Base-by-base conservation (phyloP, 2,888 invertebrate species). In the Metacarcinus magister region DNA sequence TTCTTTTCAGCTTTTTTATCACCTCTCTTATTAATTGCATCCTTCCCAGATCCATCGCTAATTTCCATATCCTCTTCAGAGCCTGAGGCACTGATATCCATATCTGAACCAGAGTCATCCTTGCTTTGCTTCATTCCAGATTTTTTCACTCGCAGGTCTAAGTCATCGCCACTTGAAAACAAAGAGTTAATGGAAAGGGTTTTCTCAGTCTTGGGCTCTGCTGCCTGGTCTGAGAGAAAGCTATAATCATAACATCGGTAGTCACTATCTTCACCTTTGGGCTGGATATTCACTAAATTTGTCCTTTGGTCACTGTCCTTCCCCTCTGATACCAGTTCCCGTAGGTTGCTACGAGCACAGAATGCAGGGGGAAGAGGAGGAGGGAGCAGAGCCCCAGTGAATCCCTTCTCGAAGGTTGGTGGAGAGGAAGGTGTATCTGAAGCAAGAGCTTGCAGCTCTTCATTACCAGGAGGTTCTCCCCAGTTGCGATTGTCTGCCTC, bases 391-490 rank as follows among this genome's bases (percentile, higher is more conserved):
- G 44, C 46, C 8, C 95, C 94, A 10, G 95, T 54, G 39, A 96
- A 94, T 19, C 96, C 95, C 54, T 95, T 96, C 48, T 96, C 96
- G 94, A 94, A 95, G 32, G 92, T 28, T 39, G 96, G 96, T 43
- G 96, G 94, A 28, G 95, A 95, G 39, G 96, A 96, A 13, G 95
- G 96, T 19, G 96, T 96, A 28, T 95, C 96, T 54, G 87, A 87
- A 32, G 67, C 82, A n/a, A 96, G 87, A 60, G 96, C 95, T 48
- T 96, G 89, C 19, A 97, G 91, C 60, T 97, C 97, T 48, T 97
- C 97, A 43, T 96, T 95, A 13, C 97, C 97, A 13, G 97, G 97
- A 90, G 96, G 97, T 92, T 97, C 97, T 16, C 96, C 96, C 97
- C 97, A 97, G 90, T 97, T 97, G n/a, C 96, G 95, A 39, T 97